Evolutionary conservation across 2,113 vertebrate species (phyloP).

Genomic region (Chionis minor): DNA sequence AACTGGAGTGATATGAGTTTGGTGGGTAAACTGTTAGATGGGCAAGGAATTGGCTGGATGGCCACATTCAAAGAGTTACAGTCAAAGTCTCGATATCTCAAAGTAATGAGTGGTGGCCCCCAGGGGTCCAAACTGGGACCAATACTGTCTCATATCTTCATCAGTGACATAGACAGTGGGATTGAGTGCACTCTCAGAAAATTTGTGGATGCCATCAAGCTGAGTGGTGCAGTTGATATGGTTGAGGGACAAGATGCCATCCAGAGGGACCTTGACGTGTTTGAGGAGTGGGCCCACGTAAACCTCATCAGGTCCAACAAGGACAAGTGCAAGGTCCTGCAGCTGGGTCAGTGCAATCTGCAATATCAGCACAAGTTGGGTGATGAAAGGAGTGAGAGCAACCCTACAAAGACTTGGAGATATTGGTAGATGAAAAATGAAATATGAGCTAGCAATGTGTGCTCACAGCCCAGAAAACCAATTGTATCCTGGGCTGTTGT

Average conservation of each 20-base stretch:
- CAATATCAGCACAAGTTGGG: not conserved
- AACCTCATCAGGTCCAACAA: not conserved
- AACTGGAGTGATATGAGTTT: not conserved
- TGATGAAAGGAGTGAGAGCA: not conserved
- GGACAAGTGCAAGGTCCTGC: not conserved
- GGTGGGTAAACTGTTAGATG: not conserved
- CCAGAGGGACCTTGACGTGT: not conserved
- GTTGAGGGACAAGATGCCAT: not conserved
- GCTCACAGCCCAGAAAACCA: not conserved
- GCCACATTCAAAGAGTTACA: not conserved
- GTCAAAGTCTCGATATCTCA: not conserved
- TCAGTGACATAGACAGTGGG: not conserved
- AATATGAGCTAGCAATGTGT: rapidly evolving
- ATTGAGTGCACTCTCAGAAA: not conserved
- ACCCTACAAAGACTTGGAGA: not conserved
- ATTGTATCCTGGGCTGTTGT: too few relatives aligned
- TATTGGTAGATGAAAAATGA: not conserved
- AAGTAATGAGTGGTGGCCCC: not conserved
- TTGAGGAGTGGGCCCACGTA: not conserved
- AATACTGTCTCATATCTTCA: not conserved
- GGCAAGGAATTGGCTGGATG: not conserved
- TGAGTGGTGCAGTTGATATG: not conserved
- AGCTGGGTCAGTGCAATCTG: not conserved
- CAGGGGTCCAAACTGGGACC: rapidly evolving
- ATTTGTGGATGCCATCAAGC: not conserved